Evolutionary conservation across 2,113 vertebrate genomes (phyloP).

Genomic region (Platichthys flesus): DNA sequence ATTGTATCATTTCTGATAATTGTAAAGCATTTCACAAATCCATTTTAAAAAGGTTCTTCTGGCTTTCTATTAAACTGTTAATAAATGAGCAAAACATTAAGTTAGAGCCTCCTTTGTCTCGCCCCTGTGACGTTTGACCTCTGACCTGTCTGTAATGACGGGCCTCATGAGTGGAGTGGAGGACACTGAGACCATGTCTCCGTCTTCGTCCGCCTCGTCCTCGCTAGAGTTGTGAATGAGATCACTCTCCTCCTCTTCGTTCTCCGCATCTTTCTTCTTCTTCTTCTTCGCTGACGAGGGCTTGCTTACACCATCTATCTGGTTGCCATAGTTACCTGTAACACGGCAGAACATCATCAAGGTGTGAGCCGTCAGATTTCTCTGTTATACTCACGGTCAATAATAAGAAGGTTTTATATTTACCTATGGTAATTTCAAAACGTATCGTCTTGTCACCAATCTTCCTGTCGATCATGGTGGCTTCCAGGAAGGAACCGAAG

Average conservation of each 20-base stretch:
- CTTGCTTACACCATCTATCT: conserved; percentile 88
- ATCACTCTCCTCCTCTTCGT: conserved; percentile 89
- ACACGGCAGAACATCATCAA: not conserved
- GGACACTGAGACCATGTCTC: conserved; percentile 88
- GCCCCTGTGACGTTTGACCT: not conserved
- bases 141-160: conserved; percentile 94
- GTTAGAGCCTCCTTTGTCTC: not conserved
- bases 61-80: not conserved
- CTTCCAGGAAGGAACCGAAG: conserved; percentile 95
- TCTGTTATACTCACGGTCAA: not conserved
- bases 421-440: conserved; percentile 98
- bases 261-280: conserved; percentile 86
- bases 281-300: conserved; percentile 79
- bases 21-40: no score
- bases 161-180: conserved; percentile 90
- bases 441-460: conserved; percentile 93
- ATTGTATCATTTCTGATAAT: no score
- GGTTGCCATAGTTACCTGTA: conserved; percentile 97
- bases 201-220: conserved; percentile 86
- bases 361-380: not conserved
- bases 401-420: not conserved
- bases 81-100: not conserved
- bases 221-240: conserved; percentile 94
- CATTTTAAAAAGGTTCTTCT: not conserved
- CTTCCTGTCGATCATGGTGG: conserved; percentile 97